A percentile compares a stretch with the other conserved stretches of the same genome.
Conservation (phyloP, 2,888 invertebrate species). For the Caenorhabditis afra region DNA sequence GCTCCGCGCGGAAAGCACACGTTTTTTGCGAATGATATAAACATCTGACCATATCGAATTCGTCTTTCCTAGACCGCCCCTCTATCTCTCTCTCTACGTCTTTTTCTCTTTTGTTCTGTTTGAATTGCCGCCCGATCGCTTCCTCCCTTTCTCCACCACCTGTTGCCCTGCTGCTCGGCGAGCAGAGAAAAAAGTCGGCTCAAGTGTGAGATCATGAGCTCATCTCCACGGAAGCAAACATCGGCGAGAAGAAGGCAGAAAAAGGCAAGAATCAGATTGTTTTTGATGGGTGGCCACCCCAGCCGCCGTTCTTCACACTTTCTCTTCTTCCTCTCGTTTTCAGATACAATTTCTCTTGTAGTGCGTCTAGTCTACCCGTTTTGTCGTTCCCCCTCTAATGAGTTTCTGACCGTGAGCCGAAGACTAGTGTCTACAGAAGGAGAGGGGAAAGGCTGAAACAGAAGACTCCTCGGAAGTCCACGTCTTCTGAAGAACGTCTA, state of each 20-base stretch:
- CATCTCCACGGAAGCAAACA: conserved; percentile 50
- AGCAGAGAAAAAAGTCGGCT: conserved; percentile 31
- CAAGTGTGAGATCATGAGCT: conserved; percentile 58
- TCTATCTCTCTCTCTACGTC: conserved; percentile 11
- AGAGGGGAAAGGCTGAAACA: too few relatives aligned
- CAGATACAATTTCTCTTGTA: too few relatives aligned
- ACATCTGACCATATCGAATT: conserved; percentile 41
- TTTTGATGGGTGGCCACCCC: conserved; percentile 3
- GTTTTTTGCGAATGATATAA: conserved; percentile 6
- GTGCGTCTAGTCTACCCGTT: too few relatives aligned
- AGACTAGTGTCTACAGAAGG: too few relatives aligned
- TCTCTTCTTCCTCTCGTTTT: too few relatives aligned
- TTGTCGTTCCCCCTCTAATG: too few relatives aligned
- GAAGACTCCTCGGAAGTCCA: too few relatives aligned
- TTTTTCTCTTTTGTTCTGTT: conserved; percentile 13
- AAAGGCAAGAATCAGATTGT: not conserved
- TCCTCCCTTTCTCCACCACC: conserved; percentile 21
- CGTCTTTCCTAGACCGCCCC: conserved; percentile 14
- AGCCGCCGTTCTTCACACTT: not conserved
- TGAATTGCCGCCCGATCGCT: conserved; percentile 27
- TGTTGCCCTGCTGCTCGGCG: too few relatives aligned
- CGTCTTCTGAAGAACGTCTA: too few relatives aligned
- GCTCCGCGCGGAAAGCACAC: not conserved
- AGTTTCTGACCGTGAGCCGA: too few relatives aligned
- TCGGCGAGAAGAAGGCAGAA: not conserved